Evolutionary conservation across 2,888 invertebrate species (phyloP).

Genomic region (Sclerodermus sp.): DNA sequence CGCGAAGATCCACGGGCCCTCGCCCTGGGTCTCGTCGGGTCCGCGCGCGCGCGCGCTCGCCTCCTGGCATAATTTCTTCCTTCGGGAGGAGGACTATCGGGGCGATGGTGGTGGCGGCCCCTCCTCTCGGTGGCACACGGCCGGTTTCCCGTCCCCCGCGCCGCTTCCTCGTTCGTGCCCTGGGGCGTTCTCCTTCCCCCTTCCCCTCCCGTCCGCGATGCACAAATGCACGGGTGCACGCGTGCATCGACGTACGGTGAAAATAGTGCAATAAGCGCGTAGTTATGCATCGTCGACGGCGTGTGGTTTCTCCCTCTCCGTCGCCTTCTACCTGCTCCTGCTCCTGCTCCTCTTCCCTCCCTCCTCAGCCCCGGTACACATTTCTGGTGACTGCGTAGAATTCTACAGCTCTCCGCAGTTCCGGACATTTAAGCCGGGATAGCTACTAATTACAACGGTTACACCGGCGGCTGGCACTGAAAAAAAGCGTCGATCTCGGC

Average conservation of each 20-base stretch:
- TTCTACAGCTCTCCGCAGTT: slow-evolving; percentile 2
- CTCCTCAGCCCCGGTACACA: neutral
- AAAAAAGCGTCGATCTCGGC: neutral
- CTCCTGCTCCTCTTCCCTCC: slow-evolving; percentile 12
- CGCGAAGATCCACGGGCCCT: too few relatives aligned
- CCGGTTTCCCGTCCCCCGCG: slow-evolving; percentile 1
- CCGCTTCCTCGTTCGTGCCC: slow-evolving; percentile 4
- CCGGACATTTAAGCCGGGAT: slow-evolving; percentile 35
- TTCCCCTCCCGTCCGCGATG: neutral
- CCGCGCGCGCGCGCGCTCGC: too few relatives aligned
- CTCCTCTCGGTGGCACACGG: neutral
- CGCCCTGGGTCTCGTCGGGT: too few relatives aligned
- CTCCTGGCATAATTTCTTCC: too few relatives aligned
- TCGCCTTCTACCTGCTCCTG: too few relatives aligned
- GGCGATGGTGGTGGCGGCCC: too few relatives aligned
- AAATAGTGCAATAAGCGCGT: slow-evolving; percentile 35
- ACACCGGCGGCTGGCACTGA: slow-evolving; percentile 26
- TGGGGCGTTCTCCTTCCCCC: slow-evolving; percentile 1
- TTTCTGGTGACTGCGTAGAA: too few relatives aligned
- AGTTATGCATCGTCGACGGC: slow-evolving; percentile 32
- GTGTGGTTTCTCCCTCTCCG: slow-evolving; percentile 29
- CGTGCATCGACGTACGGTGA: slow-evolving; percentile 35
- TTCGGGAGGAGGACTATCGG: too few relatives aligned
- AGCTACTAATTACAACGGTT: slow-evolving; percentile 42
- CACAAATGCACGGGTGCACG: slow-evolving; percentile 15